Conservation (phyloP, 2,113 vertebrate genomes). For the Microcebus murinus region DNA sequence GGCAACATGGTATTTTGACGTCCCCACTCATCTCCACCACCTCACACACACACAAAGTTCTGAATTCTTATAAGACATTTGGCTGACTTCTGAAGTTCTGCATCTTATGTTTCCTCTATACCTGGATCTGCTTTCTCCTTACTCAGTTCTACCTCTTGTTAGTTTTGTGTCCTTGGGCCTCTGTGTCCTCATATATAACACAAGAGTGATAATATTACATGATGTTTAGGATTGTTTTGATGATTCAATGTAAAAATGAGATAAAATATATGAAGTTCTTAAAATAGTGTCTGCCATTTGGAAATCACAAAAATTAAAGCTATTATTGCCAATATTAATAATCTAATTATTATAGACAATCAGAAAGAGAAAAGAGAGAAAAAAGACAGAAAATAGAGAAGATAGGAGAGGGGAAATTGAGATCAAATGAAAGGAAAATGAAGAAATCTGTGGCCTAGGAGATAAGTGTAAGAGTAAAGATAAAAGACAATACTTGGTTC, state of each 20-base stretch:
- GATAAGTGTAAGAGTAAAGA: neutral
- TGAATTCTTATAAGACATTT: neutral
- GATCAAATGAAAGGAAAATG: neutral
- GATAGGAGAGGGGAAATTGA: neutral
- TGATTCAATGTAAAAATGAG: neutral
- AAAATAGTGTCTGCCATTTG: neutral
- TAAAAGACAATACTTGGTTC: neutral
- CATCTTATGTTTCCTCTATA: neutral
- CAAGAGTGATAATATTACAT: neutral
- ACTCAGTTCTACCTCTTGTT: neutral
- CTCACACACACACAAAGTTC: neutral
- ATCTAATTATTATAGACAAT: neutral
- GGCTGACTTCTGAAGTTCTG: neutral
- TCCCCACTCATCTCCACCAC: neutral
- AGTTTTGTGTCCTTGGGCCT: neutral
- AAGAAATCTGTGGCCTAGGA: neutral
- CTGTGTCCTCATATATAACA: neutral
- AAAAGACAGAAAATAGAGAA: neutral
- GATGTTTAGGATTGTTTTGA: neutral
- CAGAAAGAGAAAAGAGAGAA: neutral
- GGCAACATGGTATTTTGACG: neutral
- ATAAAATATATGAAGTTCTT: neutral
- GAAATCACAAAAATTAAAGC: neutral
- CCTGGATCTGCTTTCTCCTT: neutral
- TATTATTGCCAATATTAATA: neutral